Percentiles rank a stretch among this genome's conserved stretches.
phyloP scores from a whole-genome alignment of 2,888 invertebrate genomes.

The Xestia xanthographa region DNA sequence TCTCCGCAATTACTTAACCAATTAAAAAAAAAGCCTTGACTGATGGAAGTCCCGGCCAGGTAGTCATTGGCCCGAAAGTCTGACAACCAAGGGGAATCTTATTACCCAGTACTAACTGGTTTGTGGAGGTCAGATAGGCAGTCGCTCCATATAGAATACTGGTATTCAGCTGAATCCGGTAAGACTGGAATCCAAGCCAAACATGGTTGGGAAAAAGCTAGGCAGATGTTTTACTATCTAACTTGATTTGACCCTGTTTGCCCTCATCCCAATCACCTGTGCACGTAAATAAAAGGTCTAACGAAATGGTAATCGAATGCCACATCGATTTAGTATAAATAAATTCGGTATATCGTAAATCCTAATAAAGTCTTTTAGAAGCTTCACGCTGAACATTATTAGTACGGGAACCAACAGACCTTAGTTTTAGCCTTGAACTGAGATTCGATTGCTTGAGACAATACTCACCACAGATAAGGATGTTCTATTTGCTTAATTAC shows the following conservation, averaged over 20 bases:
- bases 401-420: slow-evolving; percentile 28
- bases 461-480: slow-evolving; percentile 23
- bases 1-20: background rate
- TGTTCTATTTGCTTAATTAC: slow-evolving; percentile 15
- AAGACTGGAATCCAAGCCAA: background rate
- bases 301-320: slow-evolving; percentile 68
- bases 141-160: background rate
- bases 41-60: background rate
- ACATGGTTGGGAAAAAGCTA: background rate
- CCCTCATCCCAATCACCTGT: slow-evolving; percentile 28
- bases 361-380: slow-evolving; percentile 63
- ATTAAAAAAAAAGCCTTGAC: background rate
- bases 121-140: background rate
- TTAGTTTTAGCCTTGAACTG: slow-evolving; percentile 33
- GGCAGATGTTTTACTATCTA: background rate
- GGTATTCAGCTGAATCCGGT: background rate
- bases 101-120: background rate
- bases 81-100: background rate
- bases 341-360: slow-evolving; percentile 67
- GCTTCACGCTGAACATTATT: slow-evolving; percentile 54
- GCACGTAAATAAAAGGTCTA: slow-evolving; percentile 56
- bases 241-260: background rate
- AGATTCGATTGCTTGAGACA: slow-evolving; percentile 44
- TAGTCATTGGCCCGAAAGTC: background rate
- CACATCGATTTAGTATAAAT: slow-evolving; percentile 66